Evolutionary conservation across 1,140 invertebrate genomes (phyloP), one percentile per base, ranked within the genome.

Genomic region (Panagrolaimus sp.): DNA sequence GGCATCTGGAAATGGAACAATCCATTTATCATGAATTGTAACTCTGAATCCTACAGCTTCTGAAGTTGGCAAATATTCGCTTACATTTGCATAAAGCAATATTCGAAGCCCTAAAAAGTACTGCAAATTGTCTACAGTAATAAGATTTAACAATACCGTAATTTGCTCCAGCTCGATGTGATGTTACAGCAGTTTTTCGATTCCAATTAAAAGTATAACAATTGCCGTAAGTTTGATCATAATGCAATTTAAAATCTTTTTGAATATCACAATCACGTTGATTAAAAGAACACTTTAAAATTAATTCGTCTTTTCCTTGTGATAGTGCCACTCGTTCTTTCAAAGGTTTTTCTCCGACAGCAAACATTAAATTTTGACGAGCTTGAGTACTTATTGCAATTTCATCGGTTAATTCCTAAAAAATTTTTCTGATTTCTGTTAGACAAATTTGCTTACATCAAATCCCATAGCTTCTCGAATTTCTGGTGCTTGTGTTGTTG

Each of bases 191-290:
- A 27, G 74, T 68, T 38, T 63, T 69, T 68, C 81, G 38, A 68
- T 82, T 73, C 69, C 74, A 74, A 63, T 82, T 82, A 51, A 82
- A 82, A 23, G 80, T 82, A 65, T 72, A 82, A 63, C 80, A 82
- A 53, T 82, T 82, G 3, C 80, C 80, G 64, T 79, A 82, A 0
- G 81, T 82, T n/a, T 82, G 73, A 43, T 82, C 80, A 65, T 82
- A 82, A 66, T 74, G 72, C 20, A 80, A 46, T 43, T 69, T 75
- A 66, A 82, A 82, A 66, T 82, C 80, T 23, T 79, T 83, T 67
- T 78, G 63, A 65, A 81, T 76, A 62, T 82, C 74, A 61, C 79
- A 81, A 64, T 81, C 79, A 11, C 74, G 66, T 66, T 81, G 79
- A 63, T 81, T 81, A 53, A 81, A 81, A 9, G 80, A 80, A 61